These are phyloP conservation scores for Ennomos quercinarius DNA, from an alignment of 2,888 invertebrate species.

Conservation along the genomic window DNA sequence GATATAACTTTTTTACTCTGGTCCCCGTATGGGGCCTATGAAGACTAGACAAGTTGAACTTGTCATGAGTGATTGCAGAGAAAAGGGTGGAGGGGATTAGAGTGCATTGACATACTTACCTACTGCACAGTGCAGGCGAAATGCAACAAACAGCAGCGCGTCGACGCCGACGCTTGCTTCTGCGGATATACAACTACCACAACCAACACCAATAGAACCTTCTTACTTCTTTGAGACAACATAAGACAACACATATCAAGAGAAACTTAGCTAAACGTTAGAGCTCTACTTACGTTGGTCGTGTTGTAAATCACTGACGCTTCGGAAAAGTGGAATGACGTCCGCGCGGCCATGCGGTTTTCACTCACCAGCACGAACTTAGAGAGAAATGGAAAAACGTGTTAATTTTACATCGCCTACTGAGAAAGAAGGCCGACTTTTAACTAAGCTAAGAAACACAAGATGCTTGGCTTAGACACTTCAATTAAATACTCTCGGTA, in stretches of 20 bases:
- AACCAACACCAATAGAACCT: slow-evolving; percentile 63
- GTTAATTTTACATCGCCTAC: slow-evolving; percentile 62
- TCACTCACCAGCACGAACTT: slow-evolving; percentile 78
- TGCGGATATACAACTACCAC: slow-evolving; percentile 60
- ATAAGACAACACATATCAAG: slow-evolving; percentile 43
- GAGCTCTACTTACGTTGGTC: slow-evolving; percentile 61
- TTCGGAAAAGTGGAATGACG: slow-evolving; percentile 84
- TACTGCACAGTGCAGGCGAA: slow-evolving; percentile 80
- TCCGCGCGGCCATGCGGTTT: slow-evolving; percentile 77
- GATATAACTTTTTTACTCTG: slow-evolving; percentile 45
- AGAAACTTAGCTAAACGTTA: slow-evolving; percentile 46
- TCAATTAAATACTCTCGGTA: background rate
- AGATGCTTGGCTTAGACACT: slow-evolving; percentile 4
- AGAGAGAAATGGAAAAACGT: slow-evolving; percentile 74
- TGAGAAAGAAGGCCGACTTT: slow-evolving; percentile 49
- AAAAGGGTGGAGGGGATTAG: slow-evolving; percentile 73
- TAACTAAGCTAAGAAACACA: slow-evolving; percentile 27
- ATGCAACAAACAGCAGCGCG: slow-evolving; percentile 71
- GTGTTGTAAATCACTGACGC: slow-evolving; percentile 72
- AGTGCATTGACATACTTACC: slow-evolving; percentile 85
- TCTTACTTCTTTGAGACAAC: slow-evolving; percentile 45
- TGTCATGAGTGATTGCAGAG: slow-evolving; percentile 77
- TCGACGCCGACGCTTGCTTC: slow-evolving; percentile 63
- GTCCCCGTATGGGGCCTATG: slow-evolving; percentile 48
- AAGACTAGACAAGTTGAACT: slow-evolving; percentile 71